Conservation (phyloP, 2,797 vertebrate species). For the Crocidura indochinensis region DNA sequence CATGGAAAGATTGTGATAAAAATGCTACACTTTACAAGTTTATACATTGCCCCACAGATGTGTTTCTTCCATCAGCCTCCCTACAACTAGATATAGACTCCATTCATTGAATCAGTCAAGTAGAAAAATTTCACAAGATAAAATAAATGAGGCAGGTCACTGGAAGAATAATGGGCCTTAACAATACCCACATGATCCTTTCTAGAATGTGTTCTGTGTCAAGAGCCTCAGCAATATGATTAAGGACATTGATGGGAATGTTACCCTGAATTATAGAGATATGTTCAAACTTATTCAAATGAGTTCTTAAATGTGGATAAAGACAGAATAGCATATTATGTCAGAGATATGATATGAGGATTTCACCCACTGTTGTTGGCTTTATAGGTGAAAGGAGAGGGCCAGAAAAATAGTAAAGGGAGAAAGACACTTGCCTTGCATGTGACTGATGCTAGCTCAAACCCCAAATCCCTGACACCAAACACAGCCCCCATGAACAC, state of each 20-base stretch:
- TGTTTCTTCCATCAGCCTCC: not conserved
- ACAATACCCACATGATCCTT: not conserved
- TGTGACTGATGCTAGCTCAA: too few relatives aligned
- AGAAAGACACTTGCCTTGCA: too few relatives aligned
- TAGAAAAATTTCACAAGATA: not conserved
- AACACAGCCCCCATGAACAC: too few relatives aligned
- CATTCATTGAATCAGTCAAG: not conserved
- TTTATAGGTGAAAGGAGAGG: not conserved
- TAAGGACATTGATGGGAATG: not conserved
- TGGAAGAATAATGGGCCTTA: not conserved
- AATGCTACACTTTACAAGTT: not conserved
- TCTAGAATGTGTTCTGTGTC: not conserved
- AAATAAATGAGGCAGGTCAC: too few relatives aligned
- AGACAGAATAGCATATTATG: not conserved
- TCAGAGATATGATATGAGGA: not conserved
- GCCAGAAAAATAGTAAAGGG: too few relatives aligned
- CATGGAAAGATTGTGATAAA: constrained; percentile 7
- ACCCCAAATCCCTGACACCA: too few relatives aligned
- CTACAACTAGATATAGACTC: constrained; percentile 7
- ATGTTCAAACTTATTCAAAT: not conserved
- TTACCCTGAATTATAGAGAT: not conserved
- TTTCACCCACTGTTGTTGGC: not conserved
- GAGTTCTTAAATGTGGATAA: not conserved
- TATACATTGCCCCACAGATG: not conserved
- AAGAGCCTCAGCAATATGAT: not conserved